Evolutionary conservation across 2,113 vertebrate genomes (phyloP).

Genomic region (Poeciliopsis retropinna): DNA sequence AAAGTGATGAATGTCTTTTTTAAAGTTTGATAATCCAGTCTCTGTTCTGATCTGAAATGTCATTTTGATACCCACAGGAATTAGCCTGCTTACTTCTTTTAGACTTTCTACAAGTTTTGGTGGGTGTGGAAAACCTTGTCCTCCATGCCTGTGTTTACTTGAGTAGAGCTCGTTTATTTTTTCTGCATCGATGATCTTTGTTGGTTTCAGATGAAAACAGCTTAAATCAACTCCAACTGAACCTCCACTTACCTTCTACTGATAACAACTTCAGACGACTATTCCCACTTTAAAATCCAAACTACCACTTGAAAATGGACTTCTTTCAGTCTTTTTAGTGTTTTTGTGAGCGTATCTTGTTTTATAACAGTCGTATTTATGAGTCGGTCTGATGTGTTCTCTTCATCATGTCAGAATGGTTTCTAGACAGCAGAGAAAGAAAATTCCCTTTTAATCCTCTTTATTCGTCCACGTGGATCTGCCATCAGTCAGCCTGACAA

Average conservation of each 20-base stretch:
- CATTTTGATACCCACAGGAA: background rate
- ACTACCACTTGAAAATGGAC: background rate
- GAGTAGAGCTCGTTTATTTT: no score
- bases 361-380: background rate
- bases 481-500: constrained; percentile 1
- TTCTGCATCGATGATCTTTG: no score
- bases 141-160: no score
- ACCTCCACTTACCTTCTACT: no score
- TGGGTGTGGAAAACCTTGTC: no score
- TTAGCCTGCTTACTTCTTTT: background rate
- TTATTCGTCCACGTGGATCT: background rate
- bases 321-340: background rate
- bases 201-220: no score
- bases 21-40: background rate
- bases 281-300: background rate
- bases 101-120: background rate
- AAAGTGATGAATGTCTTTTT: background rate
- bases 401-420: background rate
- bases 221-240: no score
- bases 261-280: no score
- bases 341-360: background rate
- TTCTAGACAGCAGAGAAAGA: background rate
- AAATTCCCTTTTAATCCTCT: background rate
- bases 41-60: background rate
- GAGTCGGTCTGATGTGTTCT: background rate